Base-by-base conservation (phyloP, 2,888 invertebrate genomes). In the Iphiclides podalirius region DNA sequence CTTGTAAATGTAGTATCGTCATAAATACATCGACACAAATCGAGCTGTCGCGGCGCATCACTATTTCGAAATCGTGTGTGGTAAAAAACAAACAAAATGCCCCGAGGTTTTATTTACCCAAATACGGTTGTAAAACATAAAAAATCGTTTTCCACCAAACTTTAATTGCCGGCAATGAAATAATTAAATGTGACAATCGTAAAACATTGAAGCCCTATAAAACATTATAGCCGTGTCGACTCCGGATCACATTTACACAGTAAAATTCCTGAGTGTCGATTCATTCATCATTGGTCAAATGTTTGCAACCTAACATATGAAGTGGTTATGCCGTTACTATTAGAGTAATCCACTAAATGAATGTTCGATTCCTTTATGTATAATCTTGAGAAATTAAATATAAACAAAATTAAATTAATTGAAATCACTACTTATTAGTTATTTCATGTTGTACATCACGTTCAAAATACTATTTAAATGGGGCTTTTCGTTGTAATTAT, bases 161-260 rank as follows among this genome's bases (percentile, higher is more conserved):
- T 85, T 86, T 87, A 84, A 88, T 87, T 84, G 85, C 86, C 69
- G 64, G 78, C 86, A 85, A 85, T 87, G 81, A 84, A 87, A 79
- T 87, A 87, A 88, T 87, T 88, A 87, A 87, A 87, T 79, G 83
- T 79, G 86, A 85, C 86, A 86, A 77, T 84, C 88, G 82, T 88
- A 87, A 87, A 88, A 79, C 83, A 84, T 75, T 70, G 76, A 64
- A 61, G 58, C 56, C 57, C 69, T 65, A 82, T 86, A 86, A 87
- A 86, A 82, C 78, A 82, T 83, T 75, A 81, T 72, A 67, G 72
- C 77, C 72, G 67, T 75, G 72, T 71, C 74, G 68, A 66, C 57
- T 66, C 47, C 54, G 65, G 69, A 65, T 69, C 72, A 72, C 64
- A 73, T 72, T 70, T 64, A 61, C 55, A 56, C 60, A 52, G 65